Conservation (phyloP, 1,140 invertebrate genomes). For the Melipona quadrifasciata region DNA sequence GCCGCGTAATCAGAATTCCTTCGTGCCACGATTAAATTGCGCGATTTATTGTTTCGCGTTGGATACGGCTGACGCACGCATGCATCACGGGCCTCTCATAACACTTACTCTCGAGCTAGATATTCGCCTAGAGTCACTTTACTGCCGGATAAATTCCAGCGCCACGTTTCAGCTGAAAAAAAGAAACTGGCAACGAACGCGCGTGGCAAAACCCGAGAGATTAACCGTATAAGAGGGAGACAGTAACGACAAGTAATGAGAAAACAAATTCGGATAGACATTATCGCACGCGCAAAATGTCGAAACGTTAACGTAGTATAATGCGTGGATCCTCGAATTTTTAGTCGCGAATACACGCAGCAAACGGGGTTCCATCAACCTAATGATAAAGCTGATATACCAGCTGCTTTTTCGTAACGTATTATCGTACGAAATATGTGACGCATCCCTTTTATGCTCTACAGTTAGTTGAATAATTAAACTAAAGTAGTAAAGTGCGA, state of each 20-base stretch:
- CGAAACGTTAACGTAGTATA: neutral
- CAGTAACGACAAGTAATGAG: conserved; percentile 11
- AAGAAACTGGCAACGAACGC: neutral
- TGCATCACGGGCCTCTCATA: conserved; percentile 34
- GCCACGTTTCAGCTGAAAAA: neutral
- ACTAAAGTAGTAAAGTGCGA: too few species aligned
- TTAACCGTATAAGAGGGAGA: neutral
- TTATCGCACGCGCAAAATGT: too few species aligned
- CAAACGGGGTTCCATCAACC: neutral
- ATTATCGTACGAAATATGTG: neutral
- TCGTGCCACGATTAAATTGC: conserved; percentile 28
- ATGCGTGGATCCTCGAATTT: neutral
- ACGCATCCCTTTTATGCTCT: neutral
- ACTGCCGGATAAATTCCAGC: conserved; percentile 50
- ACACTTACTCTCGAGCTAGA: conserved; percentile 30
- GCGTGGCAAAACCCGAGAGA: neutral
- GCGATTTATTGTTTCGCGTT: conserved; percentile 33
- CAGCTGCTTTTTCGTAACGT: neutral
- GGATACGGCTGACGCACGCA: conserved; percentile 19
- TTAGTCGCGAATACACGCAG: neutral
- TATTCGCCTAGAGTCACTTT: conserved; percentile 25
- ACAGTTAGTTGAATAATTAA: too few species aligned
- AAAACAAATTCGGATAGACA: neutral
- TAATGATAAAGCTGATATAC: neutral
- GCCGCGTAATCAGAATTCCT: conserved; percentile 37